phyloP scores from a whole-genome alignment of 2,797 vertebrate species.

The Neosilurus mollespiculum region DNA sequence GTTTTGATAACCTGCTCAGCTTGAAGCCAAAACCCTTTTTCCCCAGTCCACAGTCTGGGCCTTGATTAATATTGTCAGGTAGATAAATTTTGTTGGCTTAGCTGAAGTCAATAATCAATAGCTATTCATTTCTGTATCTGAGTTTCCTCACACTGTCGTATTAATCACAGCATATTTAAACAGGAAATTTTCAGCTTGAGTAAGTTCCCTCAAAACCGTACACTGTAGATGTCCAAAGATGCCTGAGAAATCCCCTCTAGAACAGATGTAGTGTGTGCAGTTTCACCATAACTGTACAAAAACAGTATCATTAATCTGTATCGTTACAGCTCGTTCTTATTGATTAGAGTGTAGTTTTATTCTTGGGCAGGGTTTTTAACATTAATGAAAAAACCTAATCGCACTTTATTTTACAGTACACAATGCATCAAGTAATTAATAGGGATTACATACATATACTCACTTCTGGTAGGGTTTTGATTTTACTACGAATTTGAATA shows the following conservation, averaged over 20 bases:
- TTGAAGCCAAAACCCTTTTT: constrained; percentile 30
- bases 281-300: neutral
- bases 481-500: too few species aligned
- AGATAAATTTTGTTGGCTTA: constrained; percentile 48
- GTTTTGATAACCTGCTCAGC: constrained; percentile 45
- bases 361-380: neutral
- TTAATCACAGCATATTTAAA: constrained; percentile 50
- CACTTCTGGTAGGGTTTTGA: neutral
- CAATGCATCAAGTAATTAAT: neutral
- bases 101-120: constrained; percentile 58
- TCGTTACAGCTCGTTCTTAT: neutral
- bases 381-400: neutral
- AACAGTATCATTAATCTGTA: neutral
- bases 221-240: neutral
- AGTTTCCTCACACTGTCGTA: constrained; percentile 41
- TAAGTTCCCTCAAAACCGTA: neutral
- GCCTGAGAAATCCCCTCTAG: neutral
- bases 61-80: constrained; percentile 51
- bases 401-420: neutral
- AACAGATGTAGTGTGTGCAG: constrained; percentile 1
- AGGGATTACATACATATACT: neutral
- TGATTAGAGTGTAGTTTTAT: neutral
- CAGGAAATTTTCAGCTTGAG: constrained; percentile 33
- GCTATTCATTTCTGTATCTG: constrained; percentile 45
- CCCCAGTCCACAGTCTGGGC: constrained; percentile 26